phyloP scores from a whole-genome alignment of 2,888 invertebrate species.

The Xanthia togata region DNA sequence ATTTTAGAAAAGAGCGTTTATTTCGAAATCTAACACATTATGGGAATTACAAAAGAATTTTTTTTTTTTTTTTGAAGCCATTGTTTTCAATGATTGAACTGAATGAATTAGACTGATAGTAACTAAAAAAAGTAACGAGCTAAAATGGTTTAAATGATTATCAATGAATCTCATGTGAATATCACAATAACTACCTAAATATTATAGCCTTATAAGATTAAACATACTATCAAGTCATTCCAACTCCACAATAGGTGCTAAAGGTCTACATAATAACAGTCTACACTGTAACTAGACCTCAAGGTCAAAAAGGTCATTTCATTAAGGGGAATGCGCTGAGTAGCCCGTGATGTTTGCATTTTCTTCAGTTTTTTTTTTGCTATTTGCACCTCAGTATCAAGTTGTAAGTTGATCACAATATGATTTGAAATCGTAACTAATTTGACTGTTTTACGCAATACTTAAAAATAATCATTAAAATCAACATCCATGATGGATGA shows the following conservation, averaged over 20 bases:
- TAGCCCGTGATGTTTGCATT: too few relatives aligned
- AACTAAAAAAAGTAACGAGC: not conserved
- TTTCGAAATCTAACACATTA: not conserved
- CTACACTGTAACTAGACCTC: slow-evolving; percentile 23
- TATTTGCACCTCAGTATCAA: too few relatives aligned
- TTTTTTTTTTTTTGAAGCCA: too few relatives aligned
- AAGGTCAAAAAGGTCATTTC: slow-evolving; percentile 44
- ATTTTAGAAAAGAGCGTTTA: not conserved
- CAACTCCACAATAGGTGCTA: slow-evolving; percentile 29
- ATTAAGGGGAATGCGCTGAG: slow-evolving; percentile 24
- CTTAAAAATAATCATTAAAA: not conserved
- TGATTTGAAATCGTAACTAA: too few relatives aligned
- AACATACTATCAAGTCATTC: slow-evolving; percentile 24
- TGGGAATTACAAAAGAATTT: too few relatives aligned
- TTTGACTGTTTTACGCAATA: not conserved
- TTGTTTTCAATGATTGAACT: too few relatives aligned
- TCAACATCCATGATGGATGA: too few relatives aligned
- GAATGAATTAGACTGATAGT: too few relatives aligned
- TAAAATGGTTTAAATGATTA: not conserved
- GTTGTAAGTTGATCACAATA: not conserved
- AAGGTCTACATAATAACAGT: slow-evolving; percentile 29
- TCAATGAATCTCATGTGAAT: slow-evolving; percentile 1
- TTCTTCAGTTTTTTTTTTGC: not conserved
- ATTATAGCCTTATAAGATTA: slow-evolving; percentile 25
- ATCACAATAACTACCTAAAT: slow-evolving; percentile 12